A percentile compares a stretch with the other conserved stretches of the same genome.
Evolutionary conservation across 1,140 invertebrate genomes (phyloP).

Genomic region (Helicoverpa armigera): DNA sequence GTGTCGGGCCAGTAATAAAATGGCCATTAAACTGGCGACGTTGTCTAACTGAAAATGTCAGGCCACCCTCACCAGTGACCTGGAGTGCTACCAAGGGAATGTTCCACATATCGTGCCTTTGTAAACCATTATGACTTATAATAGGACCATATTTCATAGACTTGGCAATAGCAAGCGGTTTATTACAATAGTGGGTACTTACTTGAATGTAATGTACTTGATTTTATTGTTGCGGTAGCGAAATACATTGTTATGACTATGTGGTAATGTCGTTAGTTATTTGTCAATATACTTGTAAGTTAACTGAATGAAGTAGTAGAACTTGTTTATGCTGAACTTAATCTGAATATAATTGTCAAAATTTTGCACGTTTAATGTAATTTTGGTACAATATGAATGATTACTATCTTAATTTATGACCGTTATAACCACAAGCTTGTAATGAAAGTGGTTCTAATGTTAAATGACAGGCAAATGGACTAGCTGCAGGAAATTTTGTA

Average conservation of each 20-base stretch:
- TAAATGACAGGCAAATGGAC: conserved; percentile 14
- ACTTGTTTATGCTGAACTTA: conserved; percentile 10
- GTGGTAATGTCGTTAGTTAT: background rate
- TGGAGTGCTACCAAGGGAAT: conserved; percentile 16
- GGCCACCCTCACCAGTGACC: conserved; percentile 13
- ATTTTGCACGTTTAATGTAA: background rate
- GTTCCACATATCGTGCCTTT: conserved; percentile 9
- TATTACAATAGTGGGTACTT: conserved; percentile 3
- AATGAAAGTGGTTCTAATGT: conserved; percentile 3
- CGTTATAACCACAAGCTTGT: background rate
- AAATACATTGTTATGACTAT: background rate
- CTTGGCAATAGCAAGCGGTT: conserved; percentile 6
- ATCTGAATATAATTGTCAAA: background rate
- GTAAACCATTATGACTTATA: background rate
- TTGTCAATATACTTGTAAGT: conserved; percentile 12
- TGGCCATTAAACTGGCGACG: background rate
- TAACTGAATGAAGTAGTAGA: conserved; percentile 1
- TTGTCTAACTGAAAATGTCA: conserved; percentile 25
- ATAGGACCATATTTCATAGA: conserved; percentile 17
- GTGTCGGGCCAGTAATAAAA: conserved; percentile 21
- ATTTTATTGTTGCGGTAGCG: conserved; percentile 19
- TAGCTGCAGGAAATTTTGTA: background rate
- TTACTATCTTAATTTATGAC: background rate
- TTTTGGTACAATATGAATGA: background rate
- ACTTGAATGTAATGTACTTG: conserved; percentile 3